Base-by-base conservation (phyloP, 2,113 vertebrate genomes). In the Halcyon senegalensis region DNA sequence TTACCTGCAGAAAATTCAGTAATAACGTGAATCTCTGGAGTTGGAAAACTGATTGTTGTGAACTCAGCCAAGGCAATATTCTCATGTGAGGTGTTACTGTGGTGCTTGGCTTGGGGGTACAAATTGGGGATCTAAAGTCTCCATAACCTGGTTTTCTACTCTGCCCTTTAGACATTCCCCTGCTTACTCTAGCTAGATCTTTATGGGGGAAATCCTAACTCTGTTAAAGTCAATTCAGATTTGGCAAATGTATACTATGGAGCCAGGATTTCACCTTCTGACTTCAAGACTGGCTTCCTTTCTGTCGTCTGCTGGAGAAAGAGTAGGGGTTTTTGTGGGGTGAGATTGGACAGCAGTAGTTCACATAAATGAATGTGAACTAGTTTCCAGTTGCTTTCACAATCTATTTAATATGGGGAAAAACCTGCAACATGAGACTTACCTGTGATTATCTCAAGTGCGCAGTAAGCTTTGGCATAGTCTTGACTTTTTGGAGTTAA, bases 361-460 rank as follows among this genome's bases (percentile, higher is more conserved):
- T 75, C 59, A 39, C 48, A 44, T 64, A 92, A 84, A 59, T 68
- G 77, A 80, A 87, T 37, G 78, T 85, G 78, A 88, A 79, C 58
- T 87, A 41, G 33, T 91, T 96, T 92, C 73, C 73, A 82, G 73
- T 89, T 96, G 77, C 89, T 79, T 94, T 95, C 77, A 82, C 67
- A 89, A 84, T 91, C 12, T 18, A 58, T 92, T 88, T 90, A 86
- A 24, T 23, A 84, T 55, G 48, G 89, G 68, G 24, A 78, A 87
- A 84, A 28, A 23, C 33, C 4, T 67, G 51, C 76, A 93, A 28
- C 84, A 51, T 74, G 79, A 89, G 68, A 64, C 85, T 90, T 88
- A 53, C 14, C 39, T 89, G 60, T 63, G 76, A 93, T 92, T 94
- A 94, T 90, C 86, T 91, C 43, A 82, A 96, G 50, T 66, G 66